Conservation (phyloP, 2,888 invertebrate genomes). For the Chloroclystis v-ata region DNA sequence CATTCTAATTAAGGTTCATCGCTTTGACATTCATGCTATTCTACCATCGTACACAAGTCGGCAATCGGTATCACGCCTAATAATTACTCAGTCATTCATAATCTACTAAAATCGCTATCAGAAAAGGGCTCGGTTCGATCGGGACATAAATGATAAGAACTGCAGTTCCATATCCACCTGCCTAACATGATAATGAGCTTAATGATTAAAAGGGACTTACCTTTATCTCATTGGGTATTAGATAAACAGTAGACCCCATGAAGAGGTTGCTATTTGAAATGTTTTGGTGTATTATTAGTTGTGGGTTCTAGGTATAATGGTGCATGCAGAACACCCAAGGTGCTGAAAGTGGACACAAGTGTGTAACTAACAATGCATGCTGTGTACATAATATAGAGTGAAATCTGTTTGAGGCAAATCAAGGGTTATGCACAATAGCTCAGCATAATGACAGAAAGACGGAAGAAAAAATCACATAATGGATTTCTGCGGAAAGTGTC, state of each 20-base stretch:
- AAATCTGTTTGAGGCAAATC: constrained; percentile 52
- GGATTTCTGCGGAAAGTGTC: constrained; percentile 93
- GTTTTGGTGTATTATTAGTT: constrained; percentile 73
- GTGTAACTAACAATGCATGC: constrained; percentile 79
- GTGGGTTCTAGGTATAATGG: constrained; percentile 77
- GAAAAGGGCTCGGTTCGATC: constrained; percentile 68
- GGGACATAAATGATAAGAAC: constrained; percentile 65
- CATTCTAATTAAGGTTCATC: constrained; percentile 77
- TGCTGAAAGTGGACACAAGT: constrained; percentile 71
- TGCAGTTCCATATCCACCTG: constrained; percentile 57
- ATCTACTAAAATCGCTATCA: constrained; percentile 73
- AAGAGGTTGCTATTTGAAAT: constrained; percentile 56
- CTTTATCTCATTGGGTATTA: constrained; percentile 32
- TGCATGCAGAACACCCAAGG: constrained; percentile 71
- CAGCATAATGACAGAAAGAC: constrained; percentile 75
- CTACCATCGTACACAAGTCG: constrained; percentile 53
- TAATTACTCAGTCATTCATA: constrained; percentile 60
- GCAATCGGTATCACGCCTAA: constrained; percentile 66
- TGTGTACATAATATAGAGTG: constrained; percentile 75
- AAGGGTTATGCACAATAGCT: constrained; percentile 68
- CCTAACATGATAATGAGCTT: constrained; percentile 71
- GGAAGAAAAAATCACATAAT: constrained; percentile 78
- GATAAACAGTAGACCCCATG: constrained; percentile 28
- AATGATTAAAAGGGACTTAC: constrained; percentile 48
- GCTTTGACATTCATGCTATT: constrained; percentile 78